These are phyloP conservation scores for Vespertilio murinus DNA, from an alignment of 2,797 vertebrate species.

Conservation along the genomic window DNA sequence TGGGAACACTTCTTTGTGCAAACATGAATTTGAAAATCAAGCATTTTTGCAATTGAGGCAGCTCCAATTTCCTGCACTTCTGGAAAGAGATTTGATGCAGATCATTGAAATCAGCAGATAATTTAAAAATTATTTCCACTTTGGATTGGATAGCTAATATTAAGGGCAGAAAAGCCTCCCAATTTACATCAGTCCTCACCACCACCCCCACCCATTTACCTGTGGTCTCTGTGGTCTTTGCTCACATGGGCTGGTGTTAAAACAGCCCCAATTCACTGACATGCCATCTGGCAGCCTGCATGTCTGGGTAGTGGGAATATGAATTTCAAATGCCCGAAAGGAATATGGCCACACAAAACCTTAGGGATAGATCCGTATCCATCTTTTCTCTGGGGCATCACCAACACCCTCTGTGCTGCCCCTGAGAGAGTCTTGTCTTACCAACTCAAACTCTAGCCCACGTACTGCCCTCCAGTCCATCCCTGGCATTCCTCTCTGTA, in stretches of 20 bases:
- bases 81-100: background rate
- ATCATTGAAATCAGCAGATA: background rate
- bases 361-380: background rate
- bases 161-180: background rate
- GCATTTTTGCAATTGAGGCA: background rate
- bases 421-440: background rate
- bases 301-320: background rate
- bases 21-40: background rate
- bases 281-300: fast-evolving
- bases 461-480: background rate
- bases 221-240: background rate
- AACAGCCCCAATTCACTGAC: background rate
- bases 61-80: background rate
- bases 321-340: background rate
- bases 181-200: fast-evolving
- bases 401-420: background rate
- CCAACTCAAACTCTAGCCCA: background rate
- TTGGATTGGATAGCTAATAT: background rate
- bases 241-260: background rate
- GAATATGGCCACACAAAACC: background rate
- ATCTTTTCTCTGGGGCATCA: background rate
- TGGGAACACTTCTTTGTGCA: background rate
- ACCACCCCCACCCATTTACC: fast-evolving
- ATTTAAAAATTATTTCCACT: background rate
- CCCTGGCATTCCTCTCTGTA: background rate